Base-by-base conservation (phyloP, 2,797 vertebrate genomes). In the Craterocephalus amniculus region DNA sequence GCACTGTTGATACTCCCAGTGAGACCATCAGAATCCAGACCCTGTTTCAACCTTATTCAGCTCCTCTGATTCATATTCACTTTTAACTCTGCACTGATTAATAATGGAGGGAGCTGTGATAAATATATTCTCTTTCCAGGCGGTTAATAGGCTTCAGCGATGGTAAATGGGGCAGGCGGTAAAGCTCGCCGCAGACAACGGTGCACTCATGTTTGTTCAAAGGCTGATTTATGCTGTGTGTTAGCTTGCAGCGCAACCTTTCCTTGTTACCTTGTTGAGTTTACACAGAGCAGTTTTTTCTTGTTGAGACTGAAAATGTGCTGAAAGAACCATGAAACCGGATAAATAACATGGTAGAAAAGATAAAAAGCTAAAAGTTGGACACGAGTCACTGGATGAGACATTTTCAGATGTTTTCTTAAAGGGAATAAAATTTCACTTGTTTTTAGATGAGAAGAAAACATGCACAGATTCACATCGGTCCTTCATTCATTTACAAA, bases 51-150 rank as follows among this genome's bases (percentile, higher is more conserved):
- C 85, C 78, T 77, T 74, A 72, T 91, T 89, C 89, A 87, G 83
- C 79, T 87, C 76, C 78, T 88, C 83, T 90, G 87, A 90, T 90
- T 85, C 86, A 85, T 87, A 92, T 93, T 92, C 90, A 90, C 90
- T 92, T 93, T 91, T 89, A 93, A 91, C 85, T 90, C 87, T 36
- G 87, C 68, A 9, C 83, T 91, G 86, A 92, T 93, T 90, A 93
- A 93, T 92, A 92, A 93, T 93, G 68, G 85, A 91, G 72, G 74
- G 57, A 10, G 72, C 78, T 34, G 82, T 86, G 89, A 91, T 93
- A 89, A 91, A 93, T 91, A 89, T 90, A 93, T 91, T 92, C 91
- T 87, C 88, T 91, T 92, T 92, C 76, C 86, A 79, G 60, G 76
- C 81, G 3, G 67, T 75, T 90, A 89, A 89, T 87, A 82, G 83